phyloP scores from a whole-genome alignment of 1,140 invertebrate genomes.

The Goniozus legneri region DNA sequence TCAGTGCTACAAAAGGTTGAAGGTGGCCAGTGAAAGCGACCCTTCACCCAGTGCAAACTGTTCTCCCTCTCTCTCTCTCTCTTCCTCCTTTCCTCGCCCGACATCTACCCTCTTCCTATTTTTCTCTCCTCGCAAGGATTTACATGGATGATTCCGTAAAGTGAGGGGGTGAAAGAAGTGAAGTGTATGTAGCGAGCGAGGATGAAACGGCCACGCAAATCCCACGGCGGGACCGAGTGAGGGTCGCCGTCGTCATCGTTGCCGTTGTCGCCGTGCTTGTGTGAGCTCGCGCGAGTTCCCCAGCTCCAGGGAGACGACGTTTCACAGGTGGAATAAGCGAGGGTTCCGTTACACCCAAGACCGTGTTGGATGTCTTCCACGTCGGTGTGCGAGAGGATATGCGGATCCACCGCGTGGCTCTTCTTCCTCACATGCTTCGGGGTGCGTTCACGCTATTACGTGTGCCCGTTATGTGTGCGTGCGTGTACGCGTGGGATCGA shows the following conservation, averaged over 20 bases:
- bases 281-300: constrained; percentile 10
- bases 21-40: too few relatives aligned
- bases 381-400: constrained; percentile 30
- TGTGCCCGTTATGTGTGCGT: constrained; percentile 35
- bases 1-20: too few relatives aligned
- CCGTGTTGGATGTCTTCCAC: constrained; percentile 25
- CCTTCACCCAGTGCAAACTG: too few relatives aligned
- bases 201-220: too few relatives aligned
- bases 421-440: constrained; percentile 45
- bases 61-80: constrained; percentile 9
- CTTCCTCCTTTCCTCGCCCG: constrained; percentile 1
- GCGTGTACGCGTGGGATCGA: constrained; percentile 23
- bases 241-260: constrained; percentile 3
- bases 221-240: too few relatives aligned
- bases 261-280: too few relatives aligned
- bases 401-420: constrained; percentile 41
- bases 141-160: constrained; percentile 12
- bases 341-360: constrained; percentile 20
- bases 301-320: constrained; percentile 6
- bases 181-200: not conserved
- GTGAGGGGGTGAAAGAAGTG: not conserved
- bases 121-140: constrained; percentile 1
- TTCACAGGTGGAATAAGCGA: constrained; percentile 5
- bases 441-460: constrained; percentile 34
- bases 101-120: too few relatives aligned